phyloP scores from a whole-genome alignment of 2,113 vertebrate species.

The Amblyornis subalaris region DNA sequence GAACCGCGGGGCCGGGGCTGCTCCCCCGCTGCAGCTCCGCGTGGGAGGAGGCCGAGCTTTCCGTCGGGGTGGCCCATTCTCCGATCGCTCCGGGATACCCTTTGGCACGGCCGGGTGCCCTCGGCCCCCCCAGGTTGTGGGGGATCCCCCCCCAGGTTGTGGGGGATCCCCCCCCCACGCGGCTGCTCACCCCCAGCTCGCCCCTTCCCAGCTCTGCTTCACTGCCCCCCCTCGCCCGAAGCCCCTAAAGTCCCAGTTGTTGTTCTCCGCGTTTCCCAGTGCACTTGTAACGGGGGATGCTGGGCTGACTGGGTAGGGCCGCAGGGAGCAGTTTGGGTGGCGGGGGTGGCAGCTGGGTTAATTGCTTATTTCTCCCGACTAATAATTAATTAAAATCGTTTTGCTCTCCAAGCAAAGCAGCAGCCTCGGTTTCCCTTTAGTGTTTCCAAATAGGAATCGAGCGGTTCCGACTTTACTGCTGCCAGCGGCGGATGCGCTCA shows the following conservation, averaged over 20 bases:
- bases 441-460: rapidly evolving
- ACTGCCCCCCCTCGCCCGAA: rapidly evolving
- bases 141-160: background rate
- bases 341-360: rapidly evolving
- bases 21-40: constrained; percentile 51
- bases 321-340: rapidly evolving
- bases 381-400: background rate
- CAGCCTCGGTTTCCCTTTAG: rapidly evolving
- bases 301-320: background rate
- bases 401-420: background rate
- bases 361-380: background rate
- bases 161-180: background rate
- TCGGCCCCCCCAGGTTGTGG: background rate
- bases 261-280: background rate
- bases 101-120: background rate
- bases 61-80: constrained; percentile 50
- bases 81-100: constrained; percentile 50
- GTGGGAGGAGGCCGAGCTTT: constrained; percentile 64
- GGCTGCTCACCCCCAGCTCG: background rate
- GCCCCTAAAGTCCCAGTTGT: background rate
- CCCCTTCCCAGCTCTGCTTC: background rate
- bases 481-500: rapidly evolving
- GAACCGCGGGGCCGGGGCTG: constrained; percentile 47
- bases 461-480: background rate
- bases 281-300: rapidly evolving